Base-by-base conservation (phyloP, 2,888 invertebrate genomes). In the Malthinus seriepunctatus region DNA sequence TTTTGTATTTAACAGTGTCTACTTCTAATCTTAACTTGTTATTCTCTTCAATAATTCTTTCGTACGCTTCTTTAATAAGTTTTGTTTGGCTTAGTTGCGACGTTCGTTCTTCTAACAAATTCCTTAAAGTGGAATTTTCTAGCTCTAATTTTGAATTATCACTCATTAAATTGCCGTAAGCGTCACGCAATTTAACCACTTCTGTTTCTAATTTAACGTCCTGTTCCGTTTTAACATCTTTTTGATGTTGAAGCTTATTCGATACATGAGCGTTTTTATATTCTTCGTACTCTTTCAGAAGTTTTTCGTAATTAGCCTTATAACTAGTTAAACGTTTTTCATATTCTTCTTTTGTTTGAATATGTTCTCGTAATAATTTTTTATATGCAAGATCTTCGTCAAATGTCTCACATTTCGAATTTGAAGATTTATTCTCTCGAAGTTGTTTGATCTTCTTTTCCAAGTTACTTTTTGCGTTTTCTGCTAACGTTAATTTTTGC, bases 41-140 rank as follows among this genome's bases (percentile, higher is more conserved):
- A 63, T 78, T 77, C 57, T 77, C 78, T 64, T 79, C 78, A 11
- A 77, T 65, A 10, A 79, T 59, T 59, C 73, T 76, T 52, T 78
- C 73, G 56, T 78, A 78, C 1, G 75, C 75, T 61, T 79, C 78
- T 63, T 76, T 76, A 15, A 77, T 67, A 8, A 69, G 59, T 5
- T 59, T 55, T 8, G 68, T 52, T 42, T 70, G 67, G 10, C 55
- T 51, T 8, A 75, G 49, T 58, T 75, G 70, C 1, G 51, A 45
- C 31, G 69, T 72, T 37, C 69, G 68, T 12, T 75, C 74, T 15
- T 72, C 71, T 6, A 76, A 47, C 1, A 67, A 8, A 39, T 69
- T 68, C 9, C 69, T 60, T 47, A 78, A 62, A 10, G 71, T 69
- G 2, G 67, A 52, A 58, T 69, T 74, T 54, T 79, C 78, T 12